phyloP scores from a whole-genome alignment of 2,113 vertebrate species.

The Oreochromis spilurus region DNA sequence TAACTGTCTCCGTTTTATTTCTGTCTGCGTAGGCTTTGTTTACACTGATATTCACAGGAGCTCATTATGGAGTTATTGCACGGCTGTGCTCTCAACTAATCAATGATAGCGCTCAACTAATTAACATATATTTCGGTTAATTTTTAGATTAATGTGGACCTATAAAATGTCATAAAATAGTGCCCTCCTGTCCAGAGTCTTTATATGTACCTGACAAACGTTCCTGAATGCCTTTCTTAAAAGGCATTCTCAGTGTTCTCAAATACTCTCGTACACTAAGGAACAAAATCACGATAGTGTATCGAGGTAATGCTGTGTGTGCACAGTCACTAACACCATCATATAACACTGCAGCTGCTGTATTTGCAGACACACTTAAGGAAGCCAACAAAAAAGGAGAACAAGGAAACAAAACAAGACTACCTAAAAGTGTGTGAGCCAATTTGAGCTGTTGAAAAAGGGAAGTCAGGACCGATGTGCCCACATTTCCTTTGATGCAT shows the following conservation, averaged over 20 bases:
- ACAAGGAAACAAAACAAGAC: conserved; percentile 20
- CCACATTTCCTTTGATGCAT: not conserved
- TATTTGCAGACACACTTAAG: not conserved
- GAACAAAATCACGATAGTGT: not conserved
- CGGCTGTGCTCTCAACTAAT: not conserved
- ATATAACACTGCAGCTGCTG: not conserved
- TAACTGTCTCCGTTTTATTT: not conserved
- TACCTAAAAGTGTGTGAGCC: not conserved
- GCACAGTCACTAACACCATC: not conserved
- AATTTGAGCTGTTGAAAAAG: not conserved
- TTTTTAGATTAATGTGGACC: not conserved
- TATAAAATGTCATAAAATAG: not conserved
- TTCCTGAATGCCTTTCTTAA: not conserved
- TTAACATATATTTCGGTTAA: not conserved
- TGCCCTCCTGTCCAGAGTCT: not conserved
- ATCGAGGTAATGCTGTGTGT: not conserved
- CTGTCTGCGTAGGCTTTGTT: not conserved
- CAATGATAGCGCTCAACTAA: not conserved
- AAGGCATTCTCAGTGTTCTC: not conserved
- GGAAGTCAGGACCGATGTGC: not conserved
- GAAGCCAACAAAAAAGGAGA: not conserved
- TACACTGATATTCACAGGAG: not conserved
- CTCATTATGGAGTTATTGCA: not conserved
- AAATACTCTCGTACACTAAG: not conserved
- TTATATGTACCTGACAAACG: not conserved